phyloP scores from a whole-genome alignment of 2,113 vertebrate species.

The Bucco capensis region DNA sequence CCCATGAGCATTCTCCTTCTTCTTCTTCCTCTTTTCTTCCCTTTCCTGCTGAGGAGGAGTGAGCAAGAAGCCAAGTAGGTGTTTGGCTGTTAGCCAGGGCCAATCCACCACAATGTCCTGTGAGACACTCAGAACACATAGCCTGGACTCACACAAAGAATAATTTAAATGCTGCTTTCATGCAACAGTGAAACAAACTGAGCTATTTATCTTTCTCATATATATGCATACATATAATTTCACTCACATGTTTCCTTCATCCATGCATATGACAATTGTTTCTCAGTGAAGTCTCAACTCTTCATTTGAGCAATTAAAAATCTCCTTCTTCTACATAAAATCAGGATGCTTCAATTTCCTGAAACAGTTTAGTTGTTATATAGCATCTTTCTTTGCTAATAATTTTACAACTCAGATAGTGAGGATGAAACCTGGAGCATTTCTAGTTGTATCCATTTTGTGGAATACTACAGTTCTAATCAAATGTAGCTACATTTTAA shows the following conservation, averaged over 20 bases:
- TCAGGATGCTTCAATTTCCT: not conserved
- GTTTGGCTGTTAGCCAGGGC: not conserved
- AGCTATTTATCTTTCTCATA: not conserved
- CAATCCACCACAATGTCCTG: fast-evolving
- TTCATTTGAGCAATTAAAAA: not conserved
- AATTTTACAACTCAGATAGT: not conserved
- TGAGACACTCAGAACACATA: not conserved
- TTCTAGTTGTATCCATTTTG: not conserved
- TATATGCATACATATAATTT: fast-evolving
- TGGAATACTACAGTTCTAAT: not conserved
- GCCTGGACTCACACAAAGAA: not conserved
- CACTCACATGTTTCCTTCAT: not conserved
- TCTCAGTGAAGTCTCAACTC: not conserved
- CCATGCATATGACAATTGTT: not conserved
- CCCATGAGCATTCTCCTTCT: not conserved
- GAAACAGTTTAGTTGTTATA: not conserved
- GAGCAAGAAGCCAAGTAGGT: not conserved
- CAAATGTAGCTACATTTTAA: not conserved
- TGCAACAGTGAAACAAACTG: not conserved
- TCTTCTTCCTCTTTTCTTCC: not conserved
- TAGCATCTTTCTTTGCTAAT: not conserved
- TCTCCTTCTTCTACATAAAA: not conserved
- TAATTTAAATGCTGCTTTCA: not conserved
- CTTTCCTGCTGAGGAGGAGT: not conserved
- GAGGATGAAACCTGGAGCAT: not conserved